Conservation (phyloP, 2,888 invertebrate genomes). For the Parnassius apollo region DNA sequence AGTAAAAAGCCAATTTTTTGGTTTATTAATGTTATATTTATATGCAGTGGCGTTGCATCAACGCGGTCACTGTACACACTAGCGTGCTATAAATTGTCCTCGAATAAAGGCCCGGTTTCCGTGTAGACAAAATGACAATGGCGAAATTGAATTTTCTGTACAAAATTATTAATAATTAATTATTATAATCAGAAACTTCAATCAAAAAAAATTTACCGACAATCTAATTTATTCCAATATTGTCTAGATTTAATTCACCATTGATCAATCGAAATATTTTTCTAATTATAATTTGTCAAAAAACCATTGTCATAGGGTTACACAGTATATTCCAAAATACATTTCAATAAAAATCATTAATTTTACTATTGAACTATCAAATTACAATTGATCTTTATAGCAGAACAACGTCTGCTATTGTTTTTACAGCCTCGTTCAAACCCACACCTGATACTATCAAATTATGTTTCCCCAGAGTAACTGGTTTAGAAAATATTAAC, state of each 20-base stretch:
- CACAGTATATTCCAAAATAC: neutral
- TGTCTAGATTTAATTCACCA: too few species aligned
- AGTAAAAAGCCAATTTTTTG: constrained; percentile 18
- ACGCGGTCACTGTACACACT: neutral
- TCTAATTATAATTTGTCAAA: too few species aligned
- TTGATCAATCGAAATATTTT: too few species aligned
- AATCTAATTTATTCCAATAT: too few species aligned
- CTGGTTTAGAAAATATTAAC: too few species aligned
- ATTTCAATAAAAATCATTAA: neutral
- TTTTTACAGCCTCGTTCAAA: neutral
- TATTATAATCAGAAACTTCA: too few species aligned
- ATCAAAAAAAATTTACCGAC: too few species aligned
- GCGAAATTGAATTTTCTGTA: neutral
- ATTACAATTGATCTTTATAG: neutral
- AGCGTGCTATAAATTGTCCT: neutral
- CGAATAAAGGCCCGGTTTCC: neutral
- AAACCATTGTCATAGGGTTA: neutral
- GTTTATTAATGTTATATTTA: constrained; percentile 7
- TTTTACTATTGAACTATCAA: neutral
- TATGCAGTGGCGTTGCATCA: neutral
- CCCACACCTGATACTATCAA: neutral
- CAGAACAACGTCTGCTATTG: neutral
- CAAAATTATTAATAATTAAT: neutral
- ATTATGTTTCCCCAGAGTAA: neutral
- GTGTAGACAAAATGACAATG: neutral